These are phyloP conservation scores for Isichthys henryi DNA, from an alignment of 2,113 vertebrate species.

Conservation along the genomic window DNA sequence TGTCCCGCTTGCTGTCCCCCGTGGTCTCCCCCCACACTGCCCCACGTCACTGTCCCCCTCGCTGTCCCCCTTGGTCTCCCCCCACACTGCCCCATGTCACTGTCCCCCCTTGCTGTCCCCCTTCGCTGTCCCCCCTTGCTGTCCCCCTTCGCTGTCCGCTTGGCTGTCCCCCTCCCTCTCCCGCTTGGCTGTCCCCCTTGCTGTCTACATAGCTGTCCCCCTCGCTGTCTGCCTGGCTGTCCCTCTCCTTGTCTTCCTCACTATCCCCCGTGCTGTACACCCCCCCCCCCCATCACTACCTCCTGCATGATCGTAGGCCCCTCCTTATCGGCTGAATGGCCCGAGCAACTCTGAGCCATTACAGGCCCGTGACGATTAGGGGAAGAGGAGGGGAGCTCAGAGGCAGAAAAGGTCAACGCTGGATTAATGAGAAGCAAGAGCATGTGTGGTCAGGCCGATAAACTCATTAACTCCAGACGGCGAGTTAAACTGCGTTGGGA, in stretches of 20 bases:
- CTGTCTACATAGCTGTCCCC: too few species aligned
- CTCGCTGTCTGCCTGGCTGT: too few species aligned
- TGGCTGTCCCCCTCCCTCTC: too few species aligned
- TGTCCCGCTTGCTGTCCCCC: background rate
- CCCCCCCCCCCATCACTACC: too few species aligned
- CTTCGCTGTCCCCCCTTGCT: too few species aligned
- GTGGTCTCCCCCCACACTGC: background rate
- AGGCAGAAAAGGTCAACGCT: conserved; percentile 27
- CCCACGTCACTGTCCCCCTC: too few species aligned
- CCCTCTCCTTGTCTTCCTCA: too few species aligned
- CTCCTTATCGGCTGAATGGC: background rate
- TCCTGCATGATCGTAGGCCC: background rate
- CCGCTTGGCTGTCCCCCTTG: too few species aligned
- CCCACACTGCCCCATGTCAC: too few species aligned
- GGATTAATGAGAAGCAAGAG: conserved; percentile 25
- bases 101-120: background rate
- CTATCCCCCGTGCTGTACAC: background rate
- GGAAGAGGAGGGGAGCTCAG: conserved; percentile 3
- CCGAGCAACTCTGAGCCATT: conserved; percentile 11
- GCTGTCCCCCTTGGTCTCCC: background rate
- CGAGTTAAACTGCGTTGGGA: conserved; percentile 23
- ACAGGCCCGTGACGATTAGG: conserved; percentile 14
- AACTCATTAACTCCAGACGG: conserved; percentile 34
- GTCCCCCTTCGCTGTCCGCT: too few species aligned
- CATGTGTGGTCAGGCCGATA: conserved; percentile 36